phyloP scores from a whole-genome alignment of 2,113 vertebrate genomes.

The Phycodurus eques region DNA sequence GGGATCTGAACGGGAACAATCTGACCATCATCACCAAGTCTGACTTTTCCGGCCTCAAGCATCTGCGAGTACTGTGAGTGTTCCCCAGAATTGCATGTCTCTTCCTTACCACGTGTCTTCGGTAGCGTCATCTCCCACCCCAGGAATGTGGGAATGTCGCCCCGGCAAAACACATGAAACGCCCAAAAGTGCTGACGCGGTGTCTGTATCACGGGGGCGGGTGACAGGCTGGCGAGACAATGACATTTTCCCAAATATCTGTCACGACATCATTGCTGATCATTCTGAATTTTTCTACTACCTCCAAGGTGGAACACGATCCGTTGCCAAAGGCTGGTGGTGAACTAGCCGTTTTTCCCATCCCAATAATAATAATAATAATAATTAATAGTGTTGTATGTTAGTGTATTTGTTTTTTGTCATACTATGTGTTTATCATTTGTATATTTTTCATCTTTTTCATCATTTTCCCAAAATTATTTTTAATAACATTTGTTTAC shows the following conservation, averaged over 20 bases:
- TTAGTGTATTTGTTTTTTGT: background rate
- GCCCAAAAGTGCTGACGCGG: slow-evolving; percentile 32
- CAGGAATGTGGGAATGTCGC: slow-evolving; percentile 27
- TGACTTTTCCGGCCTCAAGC: slow-evolving; percentile 83
- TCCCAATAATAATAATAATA: no score
- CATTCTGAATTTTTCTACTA: background rate
- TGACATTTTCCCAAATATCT: slow-evolving; percentile 37
- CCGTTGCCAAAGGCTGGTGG: no score
- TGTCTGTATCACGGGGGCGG: slow-evolving; percentile 45
- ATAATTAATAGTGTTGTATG: no score
- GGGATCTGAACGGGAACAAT: slow-evolving; percentile 93
- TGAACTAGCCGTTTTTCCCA: no score
- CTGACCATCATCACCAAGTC: slow-evolving; percentile 84
- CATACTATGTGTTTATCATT: background rate
- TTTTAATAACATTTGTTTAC: background rate
- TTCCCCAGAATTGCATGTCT: background rate
- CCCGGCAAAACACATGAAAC: slow-evolving; percentile 31
- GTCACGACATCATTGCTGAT: slow-evolving; percentile 20
- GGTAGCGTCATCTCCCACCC: background rate
- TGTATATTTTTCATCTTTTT: background rate
- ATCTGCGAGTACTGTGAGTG: slow-evolving; percentile 85
- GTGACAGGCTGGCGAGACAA: background rate
- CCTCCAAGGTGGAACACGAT: no score
- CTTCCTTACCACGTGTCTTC: slow-evolving; percentile 9
- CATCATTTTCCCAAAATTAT: background rate